A percentile compares a stretch with the other conserved stretches of the same genome.
phyloP scores from a whole-genome alignment of 2,888 invertebrate species.

The Lottia gigantea region DNA sequence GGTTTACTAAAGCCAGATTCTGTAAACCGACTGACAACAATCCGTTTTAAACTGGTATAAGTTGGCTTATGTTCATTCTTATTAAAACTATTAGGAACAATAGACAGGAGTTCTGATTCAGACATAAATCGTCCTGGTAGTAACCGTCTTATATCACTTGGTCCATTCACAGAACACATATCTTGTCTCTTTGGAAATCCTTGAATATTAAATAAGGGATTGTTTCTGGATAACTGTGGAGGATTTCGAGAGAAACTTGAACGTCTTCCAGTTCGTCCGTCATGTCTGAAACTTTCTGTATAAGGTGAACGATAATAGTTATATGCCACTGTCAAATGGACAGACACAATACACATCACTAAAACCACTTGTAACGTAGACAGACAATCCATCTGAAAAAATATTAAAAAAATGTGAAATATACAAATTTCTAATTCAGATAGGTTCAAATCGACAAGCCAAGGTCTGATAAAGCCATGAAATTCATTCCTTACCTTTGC shows the following conservation, averaged over 20 bases:
- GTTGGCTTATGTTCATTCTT: neutral
- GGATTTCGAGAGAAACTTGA: neutral
- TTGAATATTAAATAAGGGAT: neutral
- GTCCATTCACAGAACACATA: slow-evolving; percentile 16
- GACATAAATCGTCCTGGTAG: slow-evolving; percentile 26
- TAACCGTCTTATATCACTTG: slow-evolving; percentile 23
- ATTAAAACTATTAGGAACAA: slow-evolving; percentile 15
- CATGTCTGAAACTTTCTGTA: too few species aligned
- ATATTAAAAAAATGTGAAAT: too few species aligned
- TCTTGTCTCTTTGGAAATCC: neutral
- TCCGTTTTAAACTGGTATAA: slow-evolving; percentile 3
- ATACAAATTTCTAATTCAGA: too few species aligned
- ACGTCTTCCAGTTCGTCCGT: neutral
- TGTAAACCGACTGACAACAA: slow-evolving; percentile 15
- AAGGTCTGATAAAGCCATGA: too few species aligned
- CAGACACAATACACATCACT: too few species aligned
- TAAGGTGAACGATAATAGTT: too few species aligned
- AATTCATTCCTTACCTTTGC: too few species aligned
- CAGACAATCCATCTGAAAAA: too few species aligned
- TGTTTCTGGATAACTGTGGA: neutral
- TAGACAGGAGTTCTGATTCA: slow-evolving; percentile 21
- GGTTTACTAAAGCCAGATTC: slow-evolving; percentile 12
- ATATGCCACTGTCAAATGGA: too few species aligned
- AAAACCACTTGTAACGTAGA: too few species aligned
- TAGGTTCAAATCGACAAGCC: too few species aligned